Evolutionary conservation across 2,888 invertebrate genomes (phyloP).

Genomic region (Macrosiphum euphorbiae): DNA sequence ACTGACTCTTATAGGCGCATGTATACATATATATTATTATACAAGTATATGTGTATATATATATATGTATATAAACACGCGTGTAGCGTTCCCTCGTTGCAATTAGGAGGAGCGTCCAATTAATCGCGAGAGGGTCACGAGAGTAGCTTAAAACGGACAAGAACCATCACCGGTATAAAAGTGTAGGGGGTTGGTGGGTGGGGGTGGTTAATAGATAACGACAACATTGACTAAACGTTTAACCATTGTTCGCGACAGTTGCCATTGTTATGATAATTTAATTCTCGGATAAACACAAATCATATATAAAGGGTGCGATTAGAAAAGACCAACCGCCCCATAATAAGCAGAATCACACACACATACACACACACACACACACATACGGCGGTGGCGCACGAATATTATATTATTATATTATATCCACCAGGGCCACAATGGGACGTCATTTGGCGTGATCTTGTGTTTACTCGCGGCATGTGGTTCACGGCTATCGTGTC

Average conservation of each 20-base stretch:
- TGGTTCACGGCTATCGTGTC: conserved; percentile 48
- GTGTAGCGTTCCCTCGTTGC: conserved; percentile 10
- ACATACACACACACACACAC: not conserved
- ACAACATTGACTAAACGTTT: conserved; percentile 66
- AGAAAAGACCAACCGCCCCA: conserved; percentile 43
- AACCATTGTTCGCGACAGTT: conserved; percentile 44
- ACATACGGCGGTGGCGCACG: not conserved
- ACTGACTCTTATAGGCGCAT: conserved; percentile 24
- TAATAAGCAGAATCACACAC: conserved; percentile 38
- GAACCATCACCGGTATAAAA: conserved; percentile 59
- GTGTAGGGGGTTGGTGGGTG: conserved; percentile 64
- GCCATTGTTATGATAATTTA: conserved; percentile 65
- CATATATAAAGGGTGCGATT: conserved; percentile 57
- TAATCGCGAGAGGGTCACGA: conserved; percentile 28
- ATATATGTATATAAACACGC: not conserved
- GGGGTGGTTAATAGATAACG: conserved; percentile 66
- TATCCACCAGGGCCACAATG: conserved; percentile 39
- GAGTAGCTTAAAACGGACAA: conserved; percentile 49
- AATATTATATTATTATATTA: conserved; percentile 18
- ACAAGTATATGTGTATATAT: not conserved
- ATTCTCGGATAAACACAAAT: conserved; percentile 63
- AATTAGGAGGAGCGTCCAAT: conserved; percentile 48
- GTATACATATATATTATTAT: not conserved
- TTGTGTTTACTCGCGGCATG: conserved; percentile 62
- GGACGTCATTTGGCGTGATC: conserved; percentile 60